A percentile compares a stretch with the other conserved stretches of the same genome.
Evolutionary conservation across 2,113 vertebrate species (phyloP).

Genomic region (Seriola dumerili): DNA sequence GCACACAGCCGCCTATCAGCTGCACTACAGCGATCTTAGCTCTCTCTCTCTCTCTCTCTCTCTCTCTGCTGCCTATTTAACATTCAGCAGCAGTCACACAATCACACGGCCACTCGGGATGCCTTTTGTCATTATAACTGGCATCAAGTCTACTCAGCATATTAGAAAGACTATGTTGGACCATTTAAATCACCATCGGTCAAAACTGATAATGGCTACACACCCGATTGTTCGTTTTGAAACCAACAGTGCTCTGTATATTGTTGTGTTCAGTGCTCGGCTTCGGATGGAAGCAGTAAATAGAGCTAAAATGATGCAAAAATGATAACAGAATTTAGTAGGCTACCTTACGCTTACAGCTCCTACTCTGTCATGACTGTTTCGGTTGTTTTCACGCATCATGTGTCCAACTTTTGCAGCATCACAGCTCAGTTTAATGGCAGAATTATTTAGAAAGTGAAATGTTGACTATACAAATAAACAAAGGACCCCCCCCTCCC

Average conservation of each 20-base stretch:
- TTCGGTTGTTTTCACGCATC: not conserved
- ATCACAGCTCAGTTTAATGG: conserved; percentile 18
- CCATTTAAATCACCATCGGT: conserved; percentile 27
- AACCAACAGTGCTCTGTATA: not conserved
- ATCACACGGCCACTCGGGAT: conserved; percentile 23
- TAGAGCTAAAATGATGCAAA: not conserved
- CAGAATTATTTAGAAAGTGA: conserved; percentile 49
- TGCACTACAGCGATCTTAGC: conserved; percentile 14
- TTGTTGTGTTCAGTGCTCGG: not conserved
- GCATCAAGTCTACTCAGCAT: conserved; percentile 10
- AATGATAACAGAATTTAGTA: not conserved
- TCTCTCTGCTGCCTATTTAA: conserved; percentile 47
- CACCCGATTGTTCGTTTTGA: conserved; percentile 13
- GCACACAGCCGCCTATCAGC: conserved; percentile 1
- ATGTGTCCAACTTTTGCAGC: conserved; percentile 30
- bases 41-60: not conserved
- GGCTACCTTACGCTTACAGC: not conserved
- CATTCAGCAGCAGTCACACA: conserved; percentile 53
- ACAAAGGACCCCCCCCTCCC: conserved; percentile 51
- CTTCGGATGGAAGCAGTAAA: not conserved
- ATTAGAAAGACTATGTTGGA: conserved; percentile 3
- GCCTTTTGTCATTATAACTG: conserved; percentile 65
- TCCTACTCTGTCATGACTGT: not conserved
- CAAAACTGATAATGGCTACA: not conserved
- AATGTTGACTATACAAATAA: conserved; percentile 59